These are phyloP conservation scores for Crenuchus spilurus DNA, from an alignment of 2,797 vertebrate species.

Conservation along the genomic window DNA sequence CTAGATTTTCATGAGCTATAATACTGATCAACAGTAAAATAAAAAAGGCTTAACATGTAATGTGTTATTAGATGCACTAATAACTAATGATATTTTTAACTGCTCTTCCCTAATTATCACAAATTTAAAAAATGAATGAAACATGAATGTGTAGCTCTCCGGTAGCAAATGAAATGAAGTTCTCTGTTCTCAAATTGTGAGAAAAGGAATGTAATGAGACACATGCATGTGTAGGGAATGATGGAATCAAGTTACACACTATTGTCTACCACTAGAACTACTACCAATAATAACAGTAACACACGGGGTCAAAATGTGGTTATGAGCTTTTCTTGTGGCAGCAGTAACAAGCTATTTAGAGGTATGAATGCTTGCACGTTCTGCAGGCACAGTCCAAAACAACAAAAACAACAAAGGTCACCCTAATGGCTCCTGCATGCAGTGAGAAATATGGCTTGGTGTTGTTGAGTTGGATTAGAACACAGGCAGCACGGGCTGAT, in stretches of 20 bases:
- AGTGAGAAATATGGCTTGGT: conserved; percentile 13
- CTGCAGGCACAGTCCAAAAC: not conserved
- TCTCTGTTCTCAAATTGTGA: not conserved
- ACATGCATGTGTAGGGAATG: not conserved
- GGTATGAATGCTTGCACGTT: not conserved
- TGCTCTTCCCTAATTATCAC: not conserved
- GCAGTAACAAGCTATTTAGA: conserved; percentile 12
- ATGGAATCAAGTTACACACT: not conserved
- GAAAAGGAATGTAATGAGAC: not conserved
- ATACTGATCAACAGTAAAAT: no score
- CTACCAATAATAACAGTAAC: not conserved
- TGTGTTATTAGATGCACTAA: no score
- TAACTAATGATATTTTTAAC: no score
- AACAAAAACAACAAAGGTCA: not conserved
- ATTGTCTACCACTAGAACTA: not conserved
- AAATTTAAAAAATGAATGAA: not conserved
- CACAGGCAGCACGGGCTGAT: conserved; percentile 11
- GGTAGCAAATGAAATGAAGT: not conserved
- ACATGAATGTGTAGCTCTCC: not conserved
- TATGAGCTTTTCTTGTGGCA: not conserved
- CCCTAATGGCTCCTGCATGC: not conserved
- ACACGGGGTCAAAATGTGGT: not conserved
- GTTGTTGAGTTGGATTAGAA: conserved; percentile 13
- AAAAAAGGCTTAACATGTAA: no score
- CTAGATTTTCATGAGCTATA: no score